A percentile compares a stretch with the other conserved stretches of the same genome.
Evolutionary conservation across 2,113 vertebrate species (phyloP).

Genomic region (Colaptes auratus): DNA sequence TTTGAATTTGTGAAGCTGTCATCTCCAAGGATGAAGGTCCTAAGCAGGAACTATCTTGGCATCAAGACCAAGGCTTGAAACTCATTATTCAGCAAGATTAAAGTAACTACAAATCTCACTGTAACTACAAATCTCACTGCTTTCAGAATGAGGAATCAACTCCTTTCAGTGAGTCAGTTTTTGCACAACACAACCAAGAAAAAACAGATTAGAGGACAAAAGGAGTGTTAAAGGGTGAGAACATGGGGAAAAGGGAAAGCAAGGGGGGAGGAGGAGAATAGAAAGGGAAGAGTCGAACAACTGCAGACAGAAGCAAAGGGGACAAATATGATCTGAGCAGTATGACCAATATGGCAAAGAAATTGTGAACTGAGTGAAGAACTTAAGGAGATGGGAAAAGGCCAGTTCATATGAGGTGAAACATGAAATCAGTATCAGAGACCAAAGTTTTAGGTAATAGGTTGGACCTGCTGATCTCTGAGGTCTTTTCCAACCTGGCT

Average conservation of each 20-base stretch:
- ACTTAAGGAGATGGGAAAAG: neutral
- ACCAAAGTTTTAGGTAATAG: too few relatives aligned
- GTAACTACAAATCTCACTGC: neutral
- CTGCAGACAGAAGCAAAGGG: neutral
- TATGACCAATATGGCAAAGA: neutral
- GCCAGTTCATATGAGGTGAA: too few relatives aligned
- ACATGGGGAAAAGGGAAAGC: neutral
- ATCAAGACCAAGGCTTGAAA: slow-evolving; percentile 6
- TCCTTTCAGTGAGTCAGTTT: neutral
- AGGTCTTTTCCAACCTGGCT: too few relatives aligned
- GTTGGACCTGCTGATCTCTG: too few relatives aligned
- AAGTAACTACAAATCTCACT: neutral
- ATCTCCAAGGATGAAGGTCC: neutral
- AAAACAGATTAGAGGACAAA: neutral
- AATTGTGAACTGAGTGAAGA: neutral
- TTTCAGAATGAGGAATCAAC: slow-evolving; percentile 14
- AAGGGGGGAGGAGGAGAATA: neutral
- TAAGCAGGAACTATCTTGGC: slow-evolving; percentile 19
- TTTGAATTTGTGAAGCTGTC: neutral
- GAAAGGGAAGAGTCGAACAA: neutral
- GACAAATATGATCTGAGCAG: neutral
- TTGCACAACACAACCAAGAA: neutral
- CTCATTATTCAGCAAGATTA: slow-evolving; percentile 14
- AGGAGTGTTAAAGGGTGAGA: neutral
- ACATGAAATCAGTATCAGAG: too few relatives aligned